Evolutionary conservation across 2,888 invertebrate species (phyloP).

Genomic region (Drosophila barbarae): DNA sequence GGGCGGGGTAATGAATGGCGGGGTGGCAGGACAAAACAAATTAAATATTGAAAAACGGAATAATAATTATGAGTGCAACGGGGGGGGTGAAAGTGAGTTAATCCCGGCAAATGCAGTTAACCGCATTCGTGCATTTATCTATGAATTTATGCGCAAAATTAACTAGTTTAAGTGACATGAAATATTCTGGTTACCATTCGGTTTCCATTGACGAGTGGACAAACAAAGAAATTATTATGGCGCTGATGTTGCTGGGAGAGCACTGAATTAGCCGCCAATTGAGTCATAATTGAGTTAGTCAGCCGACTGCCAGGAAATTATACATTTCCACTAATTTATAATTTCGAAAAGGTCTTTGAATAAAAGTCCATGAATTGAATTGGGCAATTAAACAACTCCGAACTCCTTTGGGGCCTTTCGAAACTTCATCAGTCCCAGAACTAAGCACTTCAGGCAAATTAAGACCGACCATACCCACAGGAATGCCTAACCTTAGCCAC

Average conservation of each 20-base stretch:
- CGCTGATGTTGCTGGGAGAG: slow-evolving; percentile 24
- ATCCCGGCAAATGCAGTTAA: slow-evolving; percentile 25
- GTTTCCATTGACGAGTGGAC: slow-evolving; percentile 38
- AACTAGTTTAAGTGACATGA: slow-evolving; percentile 71
- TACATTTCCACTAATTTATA: slow-evolving; percentile 13
- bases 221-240: slow-evolving; percentile 37
- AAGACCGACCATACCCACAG: slow-evolving; percentile 9
- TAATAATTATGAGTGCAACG: slow-evolving; percentile 59
- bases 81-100: slow-evolving; percentile 12
- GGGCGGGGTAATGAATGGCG: neutral
- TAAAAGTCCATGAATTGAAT: neutral
- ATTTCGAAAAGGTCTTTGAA: neutral
- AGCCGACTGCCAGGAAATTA: slow-evolving; percentile 9
- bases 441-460: slow-evolving; percentile 24
- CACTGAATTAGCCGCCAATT: slow-evolving; percentile 61
- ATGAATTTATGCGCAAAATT: slow-evolving; percentile 69
- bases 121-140: slow-evolving; percentile 61
- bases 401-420: neutral
- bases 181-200: slow-evolving; percentile 58
- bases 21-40: slow-evolving; percentile 48
- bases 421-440: slow-evolving; percentile 8
- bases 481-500: slow-evolving; percentile 2
- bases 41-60: slow-evolving; percentile 71
- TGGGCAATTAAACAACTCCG: neutral
- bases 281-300: slow-evolving; percentile 56